Percentiles rank a stretch among this genome's conserved stretches.
phyloP scores from a whole-genome alignment of 2,113 vertebrate genomes.

The Hippopotamus amphibius region DNA sequence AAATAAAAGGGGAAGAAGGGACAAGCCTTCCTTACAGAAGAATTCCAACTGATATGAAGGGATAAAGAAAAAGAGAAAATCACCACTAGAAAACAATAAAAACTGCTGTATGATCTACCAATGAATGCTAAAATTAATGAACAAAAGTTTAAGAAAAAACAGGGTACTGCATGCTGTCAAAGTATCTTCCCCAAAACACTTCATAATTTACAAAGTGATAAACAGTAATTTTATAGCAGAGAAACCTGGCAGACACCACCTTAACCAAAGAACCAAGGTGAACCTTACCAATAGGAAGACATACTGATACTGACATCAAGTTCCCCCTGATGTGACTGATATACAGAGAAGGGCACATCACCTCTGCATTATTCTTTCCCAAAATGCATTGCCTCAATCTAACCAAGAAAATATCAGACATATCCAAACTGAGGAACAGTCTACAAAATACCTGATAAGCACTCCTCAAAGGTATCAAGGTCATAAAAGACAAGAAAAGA shows the following conservation, averaged over 20 bases:
- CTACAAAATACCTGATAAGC: conserved; percentile 27
- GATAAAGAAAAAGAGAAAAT: conserved; percentile 17
- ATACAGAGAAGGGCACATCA: background rate
- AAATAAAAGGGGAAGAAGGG: background rate
- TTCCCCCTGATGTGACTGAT: background rate
- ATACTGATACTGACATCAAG: background rate
- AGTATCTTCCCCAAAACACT: conserved; percentile 44
- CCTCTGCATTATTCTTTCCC: background rate
- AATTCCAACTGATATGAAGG: conserved; percentile 6
- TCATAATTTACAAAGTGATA: conserved; percentile 47
- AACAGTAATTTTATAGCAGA: background rate
- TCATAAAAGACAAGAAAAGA: conserved; percentile 13
- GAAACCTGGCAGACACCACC: conserved; percentile 11
- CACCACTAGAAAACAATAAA: background rate
- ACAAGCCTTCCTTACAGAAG: background rate
- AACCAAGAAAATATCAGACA: conserved; percentile 33
- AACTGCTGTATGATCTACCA: background rate
- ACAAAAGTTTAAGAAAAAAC: conserved; percentile 45
- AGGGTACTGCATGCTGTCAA: background rate
- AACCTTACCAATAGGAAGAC: background rate
- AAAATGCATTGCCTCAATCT: conserved; percentile 24
- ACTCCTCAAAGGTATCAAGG: conserved; percentile 21
- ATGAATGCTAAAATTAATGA: conserved; percentile 49
- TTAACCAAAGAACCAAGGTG: conserved; percentile 25
- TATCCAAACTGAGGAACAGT: background rate